Evolutionary conservation across 2,888 invertebrate genomes (phyloP).

Genomic region (Catonia carolina): DNA sequence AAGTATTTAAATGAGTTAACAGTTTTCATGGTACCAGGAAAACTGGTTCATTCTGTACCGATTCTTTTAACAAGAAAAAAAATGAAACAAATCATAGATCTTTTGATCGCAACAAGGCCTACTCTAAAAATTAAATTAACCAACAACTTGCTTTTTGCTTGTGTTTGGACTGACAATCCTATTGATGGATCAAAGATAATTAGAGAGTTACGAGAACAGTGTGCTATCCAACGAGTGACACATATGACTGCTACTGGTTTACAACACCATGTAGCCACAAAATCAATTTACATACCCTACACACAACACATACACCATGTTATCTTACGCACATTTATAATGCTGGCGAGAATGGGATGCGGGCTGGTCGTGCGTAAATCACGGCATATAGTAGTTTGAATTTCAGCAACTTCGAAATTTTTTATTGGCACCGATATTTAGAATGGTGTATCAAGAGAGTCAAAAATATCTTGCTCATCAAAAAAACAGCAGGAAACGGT

Average conservation of each 20-base stretch:
- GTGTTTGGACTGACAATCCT: not conserved
- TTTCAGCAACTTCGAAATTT: too few species aligned
- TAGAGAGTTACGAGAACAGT: not conserved
- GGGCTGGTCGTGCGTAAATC: too few species aligned
- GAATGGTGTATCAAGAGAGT: too few species aligned
- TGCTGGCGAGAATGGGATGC: too few species aligned
- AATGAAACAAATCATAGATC: slow-evolving; percentile 4
- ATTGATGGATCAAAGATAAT: slow-evolving; percentile 10
- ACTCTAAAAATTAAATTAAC: not conserved
- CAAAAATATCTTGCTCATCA: too few species aligned
- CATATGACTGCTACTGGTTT: slow-evolving; percentile 2
- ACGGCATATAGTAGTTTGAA: too few species aligned
- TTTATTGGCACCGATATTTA: too few species aligned
- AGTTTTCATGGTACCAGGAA: not conserved
- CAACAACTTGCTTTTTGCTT: not conserved
- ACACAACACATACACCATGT: too few species aligned
- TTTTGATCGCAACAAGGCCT: not conserved
- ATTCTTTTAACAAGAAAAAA: slow-evolving; percentile 1
- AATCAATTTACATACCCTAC: too few species aligned
- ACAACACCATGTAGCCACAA: slow-evolving; percentile 6
- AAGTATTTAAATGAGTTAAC: not conserved
- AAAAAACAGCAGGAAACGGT: too few species aligned
- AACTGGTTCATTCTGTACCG: slow-evolving; percentile 1
- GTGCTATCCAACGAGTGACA: not conserved
- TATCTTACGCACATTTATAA: too few species aligned